Evolutionary conservation across 1,140 invertebrate species (phyloP).

Genomic region (Drosophila neocordata): DNA sequence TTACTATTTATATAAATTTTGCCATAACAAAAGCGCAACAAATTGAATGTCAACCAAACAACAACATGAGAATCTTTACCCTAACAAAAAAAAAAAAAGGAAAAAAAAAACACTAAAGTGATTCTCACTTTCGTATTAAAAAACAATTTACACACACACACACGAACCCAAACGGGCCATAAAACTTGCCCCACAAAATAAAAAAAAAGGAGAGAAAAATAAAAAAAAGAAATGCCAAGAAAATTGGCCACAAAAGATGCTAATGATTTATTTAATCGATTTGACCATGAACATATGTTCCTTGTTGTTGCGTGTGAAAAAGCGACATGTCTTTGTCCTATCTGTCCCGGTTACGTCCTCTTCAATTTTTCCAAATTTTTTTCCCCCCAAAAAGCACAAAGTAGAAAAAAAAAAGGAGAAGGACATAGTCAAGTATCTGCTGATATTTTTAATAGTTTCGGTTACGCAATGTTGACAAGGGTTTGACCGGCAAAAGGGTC

Average conservation of each 20-base stretch:
- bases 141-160: constrained; percentile 76
- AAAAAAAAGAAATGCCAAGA: constrained; percentile 46
- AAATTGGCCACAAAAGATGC: constrained; percentile 82
- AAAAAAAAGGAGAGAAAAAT: constrained; percentile 27
- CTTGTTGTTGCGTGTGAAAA: constrained; percentile 66
- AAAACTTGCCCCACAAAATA: constrained; percentile 48
- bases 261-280: constrained; percentile 83
- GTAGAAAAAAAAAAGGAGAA: not conserved
- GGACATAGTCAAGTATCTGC: constrained; percentile 52
- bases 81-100: constrained; percentile 22
- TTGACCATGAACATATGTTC: constrained; percentile 82
- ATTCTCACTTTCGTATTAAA: constrained; percentile 74
- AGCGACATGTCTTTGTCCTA: constrained; percentile 48
- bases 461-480: constrained; percentile 78
- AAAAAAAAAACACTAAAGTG: constrained; percentile 31
- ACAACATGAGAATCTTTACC: constrained; percentile 16
- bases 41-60: constrained; percentile 71
- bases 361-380: constrained; percentile 31
- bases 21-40: constrained; percentile 58
- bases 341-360: constrained; percentile 19
- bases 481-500: constrained; percentile 72
- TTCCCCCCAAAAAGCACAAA: not conserved
- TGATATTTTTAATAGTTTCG: constrained; percentile 81
- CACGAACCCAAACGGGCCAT: constrained; percentile 53
- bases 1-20: constrained; percentile 15